Base-by-base conservation (phyloP, 2,888 invertebrate species). In the Spicauda simplicius region DNA sequence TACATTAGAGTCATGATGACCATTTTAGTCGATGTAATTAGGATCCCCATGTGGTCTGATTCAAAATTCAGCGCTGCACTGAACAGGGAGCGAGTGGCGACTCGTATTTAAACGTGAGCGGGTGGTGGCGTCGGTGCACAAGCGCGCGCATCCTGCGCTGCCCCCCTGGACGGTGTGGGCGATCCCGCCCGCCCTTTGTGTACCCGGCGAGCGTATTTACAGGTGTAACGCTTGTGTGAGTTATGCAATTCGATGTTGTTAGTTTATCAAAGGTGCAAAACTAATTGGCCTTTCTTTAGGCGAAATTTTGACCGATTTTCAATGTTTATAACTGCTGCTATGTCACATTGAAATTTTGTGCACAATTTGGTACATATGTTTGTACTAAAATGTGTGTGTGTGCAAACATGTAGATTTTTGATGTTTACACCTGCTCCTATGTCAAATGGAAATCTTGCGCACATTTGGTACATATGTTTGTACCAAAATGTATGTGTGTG, bases 1-100 rank as follows among this genome's bases (percentile, higher is more conserved):
- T 58, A 64, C 14, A 67, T 64, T 25, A 61, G 61, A 50, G 59
- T 69, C 52, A 69, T n/a, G 52, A 64, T 61, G 10, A 55, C 12
- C 64, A 58, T 58, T 57, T 58, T 64, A 41, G 64, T 58, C 3
- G 58, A 33, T 2, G n/a, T 25, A 37, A 64, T 16, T 20, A 58
- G 33, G 7, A 18, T 12, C 16, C 50, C 30, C 60, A 52, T 19
- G 8, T 25, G 18, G 12, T 1, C 18, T 7, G 50, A 16, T 37
- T n/a, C 45, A 48, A 56, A 41, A 53, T 53, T 20, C 64, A 20
- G 53, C 50, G 50, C 18, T 64, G 64, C 53, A 64, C 57, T 64
- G 50, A 57, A 25, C 64, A 3, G 58, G 14, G 41, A 53, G 58
- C 12, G 25, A 41, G 18, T 19, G 20, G 30, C 16, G 25, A 5